Base-by-base conservation (phyloP, 2,888 invertebrate genomes). In the Calameuta filiformis region DNA sequence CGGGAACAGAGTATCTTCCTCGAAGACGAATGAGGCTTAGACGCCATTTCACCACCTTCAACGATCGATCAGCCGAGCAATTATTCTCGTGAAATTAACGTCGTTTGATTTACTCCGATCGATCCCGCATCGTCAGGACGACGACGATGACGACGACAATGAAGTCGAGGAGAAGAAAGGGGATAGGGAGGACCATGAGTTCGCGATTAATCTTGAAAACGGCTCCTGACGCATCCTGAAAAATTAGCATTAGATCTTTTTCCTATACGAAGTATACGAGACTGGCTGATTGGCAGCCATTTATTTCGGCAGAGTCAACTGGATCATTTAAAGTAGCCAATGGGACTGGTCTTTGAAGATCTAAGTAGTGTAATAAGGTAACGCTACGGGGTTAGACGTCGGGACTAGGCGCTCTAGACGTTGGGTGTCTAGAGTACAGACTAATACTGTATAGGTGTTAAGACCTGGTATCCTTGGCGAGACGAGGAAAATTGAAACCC, bases 1-100 rank as follows among this genome's bases (percentile, higher is more conserved):
- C 86, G 73, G 84, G 56, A 56, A 9, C 56, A 85, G 87, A 88
- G 88, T 89, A 88, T 89, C 89, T 89, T 88, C 87, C 86, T 56
- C 86, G 88, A 89, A 91, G 90, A 91, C 89, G 89, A 89, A 91
- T 91, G 88, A 86, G 87, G 90, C 88, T 90, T 87, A 88, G 88
- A 85, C 86, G 85, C 82, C 86, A 86, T 88, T 89, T 90, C 88
- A 84, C 87, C 89, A 87, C 88, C 87, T 88, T 82, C 82, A 79
- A 79, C 86, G 84, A 91, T 90, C 87, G 88, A 89, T 90, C 87
- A 87, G 83, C 84, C 85, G 84, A 87, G 87, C 89, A 89, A 91
- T 91, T 90, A 90, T 91, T 89, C 87, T 83, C 85, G 82, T 81
- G 85, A 88, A 89, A 90, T 90, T 89, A 90, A 90, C 88, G 86